Percentiles rank a stretch among this genome's conserved stretches.
Conservation (phyloP, 23 tunicate genomes). For the Styela clava region DNA sequence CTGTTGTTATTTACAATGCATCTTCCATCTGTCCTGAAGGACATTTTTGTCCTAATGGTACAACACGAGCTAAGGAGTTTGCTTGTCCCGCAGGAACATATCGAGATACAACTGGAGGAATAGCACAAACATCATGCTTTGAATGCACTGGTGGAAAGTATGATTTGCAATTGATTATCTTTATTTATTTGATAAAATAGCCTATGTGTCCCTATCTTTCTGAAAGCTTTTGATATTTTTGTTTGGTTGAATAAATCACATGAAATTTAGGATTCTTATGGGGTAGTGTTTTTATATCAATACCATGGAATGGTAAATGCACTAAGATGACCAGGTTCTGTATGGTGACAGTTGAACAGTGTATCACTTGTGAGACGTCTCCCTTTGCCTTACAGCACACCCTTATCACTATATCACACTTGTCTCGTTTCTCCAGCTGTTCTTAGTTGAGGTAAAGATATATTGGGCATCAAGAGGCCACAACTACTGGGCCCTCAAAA, state of each 20-base stretch:
- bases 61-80: constrained; percentile 38
- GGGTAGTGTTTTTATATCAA: too few relatives aligned
- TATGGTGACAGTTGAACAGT: too few relatives aligned
- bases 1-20: constrained; percentile 75
- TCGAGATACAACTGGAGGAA: constrained; percentile 50
- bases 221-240: neutral
- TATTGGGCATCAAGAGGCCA: too few relatives aligned
- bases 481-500: too few relatives aligned
- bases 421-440: too few relatives aligned
- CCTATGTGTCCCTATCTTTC: neutral
- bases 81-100: constrained; percentile 77
- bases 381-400: too few relatives aligned
- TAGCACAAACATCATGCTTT: constrained; percentile 18
- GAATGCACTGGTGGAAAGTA: constrained; percentile 70
- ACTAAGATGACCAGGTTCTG: too few relatives aligned
- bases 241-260: neutral
- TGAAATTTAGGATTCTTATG: too few relatives aligned
- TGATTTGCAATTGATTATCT: neutral
- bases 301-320: too few relatives aligned
- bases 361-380: too few relatives aligned
- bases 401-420: too few relatives aligned
- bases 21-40: constrained; percentile 83
- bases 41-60: constrained; percentile 78
- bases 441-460: too few relatives aligned
- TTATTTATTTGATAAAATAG: neutral